Percentiles rank a stretch among this genome's conserved stretches.
Conservation (phyloP, 2,113 vertebrate species). For the Accipiter virgatus region DNA sequence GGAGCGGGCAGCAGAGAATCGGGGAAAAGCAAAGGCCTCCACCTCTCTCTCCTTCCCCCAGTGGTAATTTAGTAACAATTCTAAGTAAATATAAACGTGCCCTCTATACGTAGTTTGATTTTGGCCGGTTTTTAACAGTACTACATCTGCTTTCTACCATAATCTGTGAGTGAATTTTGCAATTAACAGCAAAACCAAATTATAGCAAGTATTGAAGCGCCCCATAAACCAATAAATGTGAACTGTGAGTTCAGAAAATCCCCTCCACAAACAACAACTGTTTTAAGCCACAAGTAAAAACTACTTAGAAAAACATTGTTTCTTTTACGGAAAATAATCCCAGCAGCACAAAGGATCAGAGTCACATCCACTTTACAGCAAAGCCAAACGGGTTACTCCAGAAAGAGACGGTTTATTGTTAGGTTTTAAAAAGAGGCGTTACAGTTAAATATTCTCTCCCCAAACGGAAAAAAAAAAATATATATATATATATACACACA, state of each 20-base stretch:
- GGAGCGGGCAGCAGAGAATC: not conserved
- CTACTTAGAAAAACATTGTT: not conserved
- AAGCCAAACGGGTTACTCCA: not conserved
- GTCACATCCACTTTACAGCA: not conserved
- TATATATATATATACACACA: not conserved
- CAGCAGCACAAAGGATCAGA: not conserved
- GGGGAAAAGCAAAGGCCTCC: not conserved
- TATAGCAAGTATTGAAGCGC: not conserved
- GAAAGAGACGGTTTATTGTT: slow-evolving; percentile 38
- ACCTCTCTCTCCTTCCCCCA: not conserved
- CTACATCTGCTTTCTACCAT: not conserved
- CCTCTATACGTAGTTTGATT: accelerated
- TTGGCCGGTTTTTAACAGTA: not conserved
- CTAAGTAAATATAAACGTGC: not conserved
- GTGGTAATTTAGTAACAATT: not conserved
- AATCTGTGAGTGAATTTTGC: not conserved
- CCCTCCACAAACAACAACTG: not conserved
- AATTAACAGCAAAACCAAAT: not conserved
- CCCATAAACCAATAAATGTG: not conserved
- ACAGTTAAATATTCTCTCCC: not conserved
- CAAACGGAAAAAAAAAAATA: not conserved
- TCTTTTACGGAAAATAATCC: not conserved
- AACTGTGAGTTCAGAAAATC: not conserved
- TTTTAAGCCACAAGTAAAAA: not conserved
- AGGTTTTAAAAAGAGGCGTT: not conserved